Conservation (phyloP, 2,113 vertebrate species). For the Elaphurus davidianus region DNA sequence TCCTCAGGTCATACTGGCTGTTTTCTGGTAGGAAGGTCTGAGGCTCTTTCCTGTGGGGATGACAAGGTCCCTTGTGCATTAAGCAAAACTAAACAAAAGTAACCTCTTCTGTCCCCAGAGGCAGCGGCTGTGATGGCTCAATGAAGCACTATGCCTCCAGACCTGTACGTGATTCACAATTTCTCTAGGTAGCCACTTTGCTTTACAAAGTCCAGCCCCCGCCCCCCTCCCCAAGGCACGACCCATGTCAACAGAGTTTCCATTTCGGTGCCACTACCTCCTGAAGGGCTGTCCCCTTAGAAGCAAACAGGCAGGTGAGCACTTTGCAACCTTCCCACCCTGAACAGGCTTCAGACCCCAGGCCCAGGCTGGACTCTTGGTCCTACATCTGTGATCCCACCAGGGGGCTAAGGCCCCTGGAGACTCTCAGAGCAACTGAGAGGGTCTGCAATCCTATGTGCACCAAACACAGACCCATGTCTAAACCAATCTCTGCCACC, state of each 20-base stretch:
- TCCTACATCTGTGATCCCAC: neutral
- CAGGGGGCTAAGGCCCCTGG: neutral
- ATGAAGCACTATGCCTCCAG: neutral
- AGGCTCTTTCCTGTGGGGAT: neutral
- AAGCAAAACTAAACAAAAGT: neutral
- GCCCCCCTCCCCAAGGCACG: rapidly evolving
- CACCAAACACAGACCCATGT: neutral
- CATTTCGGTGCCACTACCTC: neutral
- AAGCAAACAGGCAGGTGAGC: neutral
- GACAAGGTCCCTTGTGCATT: neutral
- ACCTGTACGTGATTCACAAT: neutral
- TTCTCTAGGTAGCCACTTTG: neutral
- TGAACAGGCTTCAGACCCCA: neutral
- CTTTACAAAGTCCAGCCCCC: neutral
- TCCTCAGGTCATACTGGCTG: neutral
- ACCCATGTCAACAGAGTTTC: neutral
- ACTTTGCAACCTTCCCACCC: neutral
- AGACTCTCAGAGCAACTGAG: neutral
- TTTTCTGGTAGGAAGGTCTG: neutral
- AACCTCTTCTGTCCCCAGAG: neutral
- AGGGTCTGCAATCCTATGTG: neutral
- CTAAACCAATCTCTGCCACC: neutral
- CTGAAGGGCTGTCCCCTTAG: neutral
- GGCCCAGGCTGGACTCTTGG: neutral
- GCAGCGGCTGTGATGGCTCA: rapidly evolving